Percentiles rank a stretch among this genome's conserved stretches.
These are phyloP conservation scores for Drosophila carrolli DNA, from an alignment of 1,140 invertebrate genomes.

Conservation along the genomic window DNA sequence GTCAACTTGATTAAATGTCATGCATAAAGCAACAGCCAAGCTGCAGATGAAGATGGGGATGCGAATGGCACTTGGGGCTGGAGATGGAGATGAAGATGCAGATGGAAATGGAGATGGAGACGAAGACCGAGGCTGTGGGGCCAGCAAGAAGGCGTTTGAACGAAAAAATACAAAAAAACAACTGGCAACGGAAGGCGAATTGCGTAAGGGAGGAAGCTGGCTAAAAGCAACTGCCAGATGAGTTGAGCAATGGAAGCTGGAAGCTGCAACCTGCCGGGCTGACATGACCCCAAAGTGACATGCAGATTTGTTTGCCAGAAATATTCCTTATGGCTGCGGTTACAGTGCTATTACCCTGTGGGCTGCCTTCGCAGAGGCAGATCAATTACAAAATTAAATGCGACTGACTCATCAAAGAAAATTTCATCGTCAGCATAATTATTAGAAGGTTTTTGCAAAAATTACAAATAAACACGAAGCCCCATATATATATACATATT, in stretches of 20 bases:
- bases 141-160: conserved; percentile 61
- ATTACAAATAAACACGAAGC: not conserved
- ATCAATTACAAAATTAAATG: conserved; percentile 60
- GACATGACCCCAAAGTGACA: conserved; percentile 49
- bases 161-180: conserved; percentile 45
- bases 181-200: conserved; percentile 16
- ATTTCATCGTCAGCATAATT: not conserved
- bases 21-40: conserved; percentile 79
- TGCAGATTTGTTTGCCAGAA: conserved; percentile 63
- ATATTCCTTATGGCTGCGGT: conserved; percentile 54
- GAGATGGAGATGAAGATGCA: conserved; percentile 41
- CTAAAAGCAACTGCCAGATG: conserved; percentile 42
- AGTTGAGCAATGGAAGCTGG: conserved; percentile 17
- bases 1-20: conserved; percentile 83
- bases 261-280: conserved; percentile 29
- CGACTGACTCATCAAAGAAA: conserved; percentile 24
- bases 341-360: conserved; percentile 26
- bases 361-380: conserved; percentile 19
- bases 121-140: conserved; percentile 15
- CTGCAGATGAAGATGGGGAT: conserved; percentile 60
- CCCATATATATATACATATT: not conserved
- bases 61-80: conserved; percentile 9
- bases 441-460: not conserved
- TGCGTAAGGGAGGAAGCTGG: conserved; percentile 34
- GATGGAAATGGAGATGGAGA: conserved; percentile 15